Conservation (phyloP, 2,888 invertebrate species). For the Ectemnius cavifrons region DNA sequence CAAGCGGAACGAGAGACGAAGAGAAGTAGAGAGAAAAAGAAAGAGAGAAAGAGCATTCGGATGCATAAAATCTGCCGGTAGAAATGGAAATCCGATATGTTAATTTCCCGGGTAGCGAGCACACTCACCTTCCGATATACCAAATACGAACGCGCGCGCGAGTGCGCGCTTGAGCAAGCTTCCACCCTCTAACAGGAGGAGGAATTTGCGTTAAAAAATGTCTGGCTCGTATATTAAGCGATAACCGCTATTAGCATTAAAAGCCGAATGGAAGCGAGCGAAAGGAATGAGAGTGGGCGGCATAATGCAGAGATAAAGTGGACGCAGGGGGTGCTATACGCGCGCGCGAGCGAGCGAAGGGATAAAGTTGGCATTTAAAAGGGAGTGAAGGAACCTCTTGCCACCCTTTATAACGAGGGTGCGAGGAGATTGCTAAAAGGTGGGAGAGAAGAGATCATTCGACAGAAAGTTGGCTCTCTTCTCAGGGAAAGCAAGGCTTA, state of each 20-base stretch:
- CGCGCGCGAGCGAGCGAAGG: background rate
- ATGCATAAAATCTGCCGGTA: slow-evolving; percentile 18
- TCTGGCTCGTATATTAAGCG: slow-evolving; percentile 10
- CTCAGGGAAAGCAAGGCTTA: too few species aligned
- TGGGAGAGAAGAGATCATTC: background rate
- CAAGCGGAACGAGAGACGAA: too few species aligned
- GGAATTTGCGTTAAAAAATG: slow-evolving; percentile 1
- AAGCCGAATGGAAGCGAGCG: background rate
- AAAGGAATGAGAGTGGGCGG: background rate
- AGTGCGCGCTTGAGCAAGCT: too few species aligned
- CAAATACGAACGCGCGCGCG: background rate
- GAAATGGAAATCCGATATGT: slow-evolving; percentile 44
- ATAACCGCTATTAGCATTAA: background rate
- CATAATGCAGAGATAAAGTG: slow-evolving; percentile 1
- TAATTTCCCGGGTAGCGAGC: slow-evolving; percentile 18
- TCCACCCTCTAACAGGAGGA: background rate
- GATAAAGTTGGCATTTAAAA: background rate
- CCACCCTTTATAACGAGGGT: slow-evolving; percentile 2
- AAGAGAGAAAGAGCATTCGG: background rate
- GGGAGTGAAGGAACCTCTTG: background rate
- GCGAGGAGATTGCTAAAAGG: background rate
- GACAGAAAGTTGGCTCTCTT: background rate
- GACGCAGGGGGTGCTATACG: too few species aligned
- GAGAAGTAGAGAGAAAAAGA: too few species aligned
- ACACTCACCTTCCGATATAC: background rate